Evolutionary conservation across 1,140 invertebrate species (phyloP), one percentile per base, ranked within the genome.

Genomic region (Zaprionus camerounensis): DNA sequence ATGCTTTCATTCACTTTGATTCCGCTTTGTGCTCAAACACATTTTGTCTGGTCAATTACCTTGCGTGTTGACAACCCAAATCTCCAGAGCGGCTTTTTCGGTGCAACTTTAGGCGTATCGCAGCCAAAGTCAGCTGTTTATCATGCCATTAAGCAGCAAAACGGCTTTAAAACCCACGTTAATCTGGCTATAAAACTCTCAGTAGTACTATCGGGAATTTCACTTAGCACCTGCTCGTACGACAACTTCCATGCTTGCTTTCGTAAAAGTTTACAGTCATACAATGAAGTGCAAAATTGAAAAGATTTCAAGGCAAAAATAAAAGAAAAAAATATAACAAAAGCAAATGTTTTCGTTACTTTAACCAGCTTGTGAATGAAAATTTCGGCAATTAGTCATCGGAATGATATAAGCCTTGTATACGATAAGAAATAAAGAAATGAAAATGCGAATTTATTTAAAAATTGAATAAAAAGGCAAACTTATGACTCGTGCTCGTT

Each of bases 41-140:
- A 49, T 36, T 74, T 46, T 38, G 71, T 38, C 65, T 74, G 71
- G 71, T 74, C 71, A 74, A 69, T 74, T 74, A 69, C 71, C 65
- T 74, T 63, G 57, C 65, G 59, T 74, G 46, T 57, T 69, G 65
- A 55, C 24, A 62, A 55, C 57, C 64, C 58, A 55, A 61, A 68
- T 56, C 56, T 46, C 55, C 36, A 51, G 13, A 62, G 34, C 15
- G 58, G 49, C 38, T 57, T 57, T 69, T 69, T 65, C 71, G 49
- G 44, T 61, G 36, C 36, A 41, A 68, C 61, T 13, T 41, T 38
- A 57, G 38, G 26, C 24, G 28, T 36, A 44, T 58, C 55, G 34
- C 17, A 66, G 15, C 24, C 20, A 66, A 34, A 44, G 20, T 59
- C 66, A 69, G 66, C 56, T 69, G 56, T 69, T 69, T 59, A 41